A percentile compares a stretch with the other conserved stretches of the same genome.
Evolutionary conservation across 2,113 vertebrate genomes (phyloP).

Genomic region (Ammodytes marinus): DNA sequence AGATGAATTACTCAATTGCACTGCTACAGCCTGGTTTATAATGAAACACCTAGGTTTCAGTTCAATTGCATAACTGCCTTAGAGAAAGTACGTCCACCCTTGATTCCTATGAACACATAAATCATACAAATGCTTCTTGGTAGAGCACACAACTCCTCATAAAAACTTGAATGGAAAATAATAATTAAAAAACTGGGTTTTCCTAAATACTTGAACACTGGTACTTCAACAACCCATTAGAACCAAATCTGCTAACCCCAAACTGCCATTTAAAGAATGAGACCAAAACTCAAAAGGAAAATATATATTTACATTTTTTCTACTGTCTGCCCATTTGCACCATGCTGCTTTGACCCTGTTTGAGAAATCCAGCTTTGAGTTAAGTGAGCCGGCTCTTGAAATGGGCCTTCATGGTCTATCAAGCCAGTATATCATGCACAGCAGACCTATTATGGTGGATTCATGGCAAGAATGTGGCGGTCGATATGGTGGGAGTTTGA

Average conservation of each 20-base stretch:
- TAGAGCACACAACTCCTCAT: not conserved
- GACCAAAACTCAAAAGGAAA: constrained; percentile 2
- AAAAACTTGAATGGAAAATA: not conserved
- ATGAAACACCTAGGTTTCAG: not conserved
- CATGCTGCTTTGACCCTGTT: constrained; percentile 34
- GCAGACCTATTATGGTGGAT: constrained; percentile 48
- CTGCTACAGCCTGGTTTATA: not conserved
- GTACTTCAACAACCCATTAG: not conserved
- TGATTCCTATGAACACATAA: not conserved
- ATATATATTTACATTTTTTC: not conserved
- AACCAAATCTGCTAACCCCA: not conserved
- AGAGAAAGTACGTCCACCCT: not conserved
- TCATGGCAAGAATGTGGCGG: constrained; percentile 43
- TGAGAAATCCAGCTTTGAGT: constrained; percentile 39
- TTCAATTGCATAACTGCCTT: constrained; percentile 5
- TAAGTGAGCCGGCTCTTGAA: constrained; percentile 36
- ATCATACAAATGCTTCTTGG: not conserved
- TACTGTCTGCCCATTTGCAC: constrained; percentile 35
- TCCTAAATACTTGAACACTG: not conserved
- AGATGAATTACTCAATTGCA: constrained; percentile 8
- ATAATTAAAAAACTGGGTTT: not conserved
- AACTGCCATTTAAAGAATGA: not conserved
- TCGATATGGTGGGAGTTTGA: constrained; percentile 42
- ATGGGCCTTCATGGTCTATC: constrained; percentile 43
- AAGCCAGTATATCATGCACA: constrained; percentile 47